A percentile compares a stretch with the other conserved stretches of the same genome.
phyloP scores from a whole-genome alignment of 2,797 vertebrate genomes.

The Tokudaia muenninki region DNA sequence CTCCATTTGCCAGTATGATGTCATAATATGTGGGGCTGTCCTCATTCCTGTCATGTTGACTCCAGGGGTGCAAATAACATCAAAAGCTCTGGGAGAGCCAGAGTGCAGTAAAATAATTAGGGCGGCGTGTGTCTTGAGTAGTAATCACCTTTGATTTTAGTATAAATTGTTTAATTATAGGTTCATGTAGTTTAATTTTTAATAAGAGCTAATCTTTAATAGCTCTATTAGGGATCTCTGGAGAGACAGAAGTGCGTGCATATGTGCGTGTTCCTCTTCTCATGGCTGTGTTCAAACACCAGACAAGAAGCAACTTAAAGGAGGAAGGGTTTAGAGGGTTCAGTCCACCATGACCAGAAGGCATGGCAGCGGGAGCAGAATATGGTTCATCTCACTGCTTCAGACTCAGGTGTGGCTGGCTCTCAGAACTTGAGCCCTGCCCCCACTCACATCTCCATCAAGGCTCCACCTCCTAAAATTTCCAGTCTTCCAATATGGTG shows the following conservation, averaged over 20 bases:
- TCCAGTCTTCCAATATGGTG: neutral
- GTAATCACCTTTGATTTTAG: conserved; percentile 33
- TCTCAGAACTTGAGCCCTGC: neutral
- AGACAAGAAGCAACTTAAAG: neutral
- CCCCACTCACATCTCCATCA: neutral
- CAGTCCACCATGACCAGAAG: neutral
- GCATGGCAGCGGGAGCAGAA: neutral
- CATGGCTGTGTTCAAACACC: neutral
- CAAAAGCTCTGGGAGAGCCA: neutral
- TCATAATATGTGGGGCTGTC: too few species aligned
- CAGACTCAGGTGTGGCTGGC: neutral
- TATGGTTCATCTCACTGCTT: neutral
- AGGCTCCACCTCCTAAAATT: neutral
- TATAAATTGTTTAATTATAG: neutral
- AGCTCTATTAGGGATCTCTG: neutral
- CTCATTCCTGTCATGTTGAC: neutral
- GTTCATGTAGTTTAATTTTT: neutral
- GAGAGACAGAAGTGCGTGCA: neutral
- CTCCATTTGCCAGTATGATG: neutral
- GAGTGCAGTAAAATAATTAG: neutral
- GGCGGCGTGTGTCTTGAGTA: neutral
- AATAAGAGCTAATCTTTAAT: neutral
- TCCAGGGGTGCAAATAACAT: neutral
- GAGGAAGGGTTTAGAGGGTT: neutral
- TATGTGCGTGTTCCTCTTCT: neutral